Evolutionary conservation across 2,113 vertebrate genomes (phyloP).

Genomic region (Elaphurus davidianus): DNA sequence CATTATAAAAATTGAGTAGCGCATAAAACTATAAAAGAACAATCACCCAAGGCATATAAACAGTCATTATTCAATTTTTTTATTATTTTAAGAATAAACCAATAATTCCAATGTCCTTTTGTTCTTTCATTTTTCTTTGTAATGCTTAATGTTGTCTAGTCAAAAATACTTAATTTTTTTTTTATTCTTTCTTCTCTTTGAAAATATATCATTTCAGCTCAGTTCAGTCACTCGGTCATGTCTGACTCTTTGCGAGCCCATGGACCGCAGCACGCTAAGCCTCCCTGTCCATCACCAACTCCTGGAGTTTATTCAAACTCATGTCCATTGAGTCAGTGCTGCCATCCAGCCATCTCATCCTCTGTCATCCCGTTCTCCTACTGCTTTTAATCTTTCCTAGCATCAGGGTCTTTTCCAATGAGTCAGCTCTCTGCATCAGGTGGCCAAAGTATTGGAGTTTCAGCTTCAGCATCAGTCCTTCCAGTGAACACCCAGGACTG

Average conservation of each 20-base stretch:
- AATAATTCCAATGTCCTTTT: not conserved
- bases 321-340: not conserved
- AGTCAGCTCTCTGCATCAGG: accelerated
- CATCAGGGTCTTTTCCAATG: not conserved
- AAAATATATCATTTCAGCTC: not conserved
- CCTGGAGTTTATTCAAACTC: not conserved
- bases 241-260: not conserved
- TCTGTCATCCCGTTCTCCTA: not conserved
- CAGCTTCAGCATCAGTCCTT: not conserved
- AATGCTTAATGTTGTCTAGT: not conserved
- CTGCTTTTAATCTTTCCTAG: not conserved
- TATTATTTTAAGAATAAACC: not conserved
- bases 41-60: not conserved
- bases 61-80: too few species aligned
- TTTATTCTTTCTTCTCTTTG: not conserved
- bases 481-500: not conserved
- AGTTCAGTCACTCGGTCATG: not conserved
- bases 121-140: not conserved
- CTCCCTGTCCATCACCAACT: not conserved
- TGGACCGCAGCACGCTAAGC: accelerated
- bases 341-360: not conserved
- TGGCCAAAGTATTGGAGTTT: not conserved
- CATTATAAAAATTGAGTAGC: not conserved
- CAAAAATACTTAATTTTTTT: not conserved
- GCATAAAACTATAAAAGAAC: not conserved